A percentile compares a stretch with the other conserved stretches of the same genome.
phyloP scores from a whole-genome alignment of 1,140 invertebrate genomes.

The Leptinotarsa defecta region DNA sequence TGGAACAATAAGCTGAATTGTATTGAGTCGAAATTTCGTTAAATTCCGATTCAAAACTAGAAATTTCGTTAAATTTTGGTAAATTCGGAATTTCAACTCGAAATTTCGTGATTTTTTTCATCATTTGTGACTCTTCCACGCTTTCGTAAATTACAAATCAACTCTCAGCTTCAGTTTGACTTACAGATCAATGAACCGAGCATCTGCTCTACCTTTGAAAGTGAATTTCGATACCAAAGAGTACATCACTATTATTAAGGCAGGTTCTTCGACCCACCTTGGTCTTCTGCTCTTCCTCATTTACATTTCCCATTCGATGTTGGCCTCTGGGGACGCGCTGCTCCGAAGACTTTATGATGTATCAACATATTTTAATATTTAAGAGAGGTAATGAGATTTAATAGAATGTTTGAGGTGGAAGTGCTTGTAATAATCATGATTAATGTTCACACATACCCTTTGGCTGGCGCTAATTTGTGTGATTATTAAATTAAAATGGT shows the following conservation, averaged over 20 bases:
- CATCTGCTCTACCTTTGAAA: not conserved
- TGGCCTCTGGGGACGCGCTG: not conserved
- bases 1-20: no score
- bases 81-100: no score
- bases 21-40: no score
- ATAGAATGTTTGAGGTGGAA: slow-evolving; percentile 35
- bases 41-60: no score
- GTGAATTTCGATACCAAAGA: not conserved
- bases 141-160: no score
- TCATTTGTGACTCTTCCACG: no score
- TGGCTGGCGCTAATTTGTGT: slow-evolving; percentile 31
- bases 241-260: not conserved
- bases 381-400: slow-evolving; percentile 39
- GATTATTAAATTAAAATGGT: slow-evolving; percentile 37
- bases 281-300: slow-evolving; percentile 4
- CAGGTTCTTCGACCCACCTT: not conserved
- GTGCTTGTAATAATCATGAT: slow-evolving; percentile 37
- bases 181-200: not conserved
- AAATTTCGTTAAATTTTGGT: no score
- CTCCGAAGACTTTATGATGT: slow-evolving; percentile 28
- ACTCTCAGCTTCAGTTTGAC: no score
- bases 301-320: slow-evolving; percentile 30
- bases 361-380: slow-evolving; percentile 42
- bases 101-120: no score
- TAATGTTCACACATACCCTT: slow-evolving; percentile 36